Conservation (phyloP, 2,113 vertebrate species). For the Herpetotheres cachinnans region DNA sequence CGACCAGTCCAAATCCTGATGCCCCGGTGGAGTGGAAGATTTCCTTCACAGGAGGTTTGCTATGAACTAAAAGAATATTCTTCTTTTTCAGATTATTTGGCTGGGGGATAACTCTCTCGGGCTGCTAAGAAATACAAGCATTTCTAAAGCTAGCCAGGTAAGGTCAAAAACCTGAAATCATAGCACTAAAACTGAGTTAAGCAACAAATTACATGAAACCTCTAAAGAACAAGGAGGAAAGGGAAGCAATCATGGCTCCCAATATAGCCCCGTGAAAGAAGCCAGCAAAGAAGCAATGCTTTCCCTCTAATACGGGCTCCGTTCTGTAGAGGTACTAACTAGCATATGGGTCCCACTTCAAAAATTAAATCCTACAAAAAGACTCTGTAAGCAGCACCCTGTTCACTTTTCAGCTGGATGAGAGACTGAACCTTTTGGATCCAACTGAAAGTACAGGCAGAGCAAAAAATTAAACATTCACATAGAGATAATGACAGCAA, state of each 20-base stretch:
- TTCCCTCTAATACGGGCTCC: neutral
- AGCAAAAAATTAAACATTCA: neutral
- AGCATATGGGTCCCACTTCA: neutral
- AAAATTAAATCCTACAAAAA: neutral
- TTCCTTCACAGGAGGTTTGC: neutral
- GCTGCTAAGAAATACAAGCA: neutral
- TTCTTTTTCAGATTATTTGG: neutral
- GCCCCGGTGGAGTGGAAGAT: neutral
- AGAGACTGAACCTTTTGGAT: neutral
- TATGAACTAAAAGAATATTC: neutral
- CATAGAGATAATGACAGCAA: neutral
- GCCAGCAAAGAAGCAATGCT: neutral
- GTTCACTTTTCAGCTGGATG: neutral
- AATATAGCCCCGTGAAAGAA: neutral
- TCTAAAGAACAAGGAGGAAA: neutral
- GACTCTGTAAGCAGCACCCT: neutral
- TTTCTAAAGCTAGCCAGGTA: neutral
- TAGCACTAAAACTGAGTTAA: neutral
- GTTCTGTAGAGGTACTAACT: neutral
- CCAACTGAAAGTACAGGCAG: neutral
- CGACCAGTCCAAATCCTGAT: neutral
- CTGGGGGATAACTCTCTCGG: neutral
- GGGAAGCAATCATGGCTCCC: neutral
- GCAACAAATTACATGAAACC: neutral
- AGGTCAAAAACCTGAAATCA: neutral